Evolutionary conservation across 2,797 vertebrate species (phyloP).

Genomic region (Lagorchestes hirsutus): DNA sequence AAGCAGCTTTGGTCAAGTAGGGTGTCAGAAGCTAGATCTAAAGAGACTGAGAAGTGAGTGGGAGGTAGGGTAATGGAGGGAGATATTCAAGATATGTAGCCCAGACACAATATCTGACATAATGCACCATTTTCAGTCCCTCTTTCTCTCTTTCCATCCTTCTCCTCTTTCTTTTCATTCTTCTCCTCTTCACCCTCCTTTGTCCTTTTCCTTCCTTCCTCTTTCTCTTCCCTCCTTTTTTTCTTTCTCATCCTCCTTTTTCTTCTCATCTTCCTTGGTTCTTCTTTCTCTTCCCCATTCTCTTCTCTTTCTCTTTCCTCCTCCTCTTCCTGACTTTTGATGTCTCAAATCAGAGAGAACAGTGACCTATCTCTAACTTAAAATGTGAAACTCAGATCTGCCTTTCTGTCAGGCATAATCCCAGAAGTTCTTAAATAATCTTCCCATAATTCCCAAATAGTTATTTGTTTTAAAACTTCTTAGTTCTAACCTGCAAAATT

Average conservation of each 20-base stretch:
- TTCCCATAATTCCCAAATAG: not conserved
- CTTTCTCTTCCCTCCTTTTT: too few species aligned
- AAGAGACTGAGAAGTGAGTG: not conserved
- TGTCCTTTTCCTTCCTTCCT: too few species aligned
- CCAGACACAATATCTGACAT: not conserved
- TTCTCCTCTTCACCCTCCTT: too few species aligned
- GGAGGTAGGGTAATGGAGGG: not conserved
- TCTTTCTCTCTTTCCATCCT: fast-evolving
- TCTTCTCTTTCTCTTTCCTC: not conserved
- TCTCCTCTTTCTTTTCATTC: not conserved
- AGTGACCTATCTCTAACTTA: not conserved
- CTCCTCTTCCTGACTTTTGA: not conserved
- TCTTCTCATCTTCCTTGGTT: not conserved
- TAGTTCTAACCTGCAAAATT: not conserved
- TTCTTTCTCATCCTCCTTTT: too few species aligned
- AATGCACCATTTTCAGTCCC: too few species aligned
- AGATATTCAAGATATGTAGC: not conserved
- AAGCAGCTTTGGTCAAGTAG: not conserved
- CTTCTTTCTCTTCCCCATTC: not conserved
- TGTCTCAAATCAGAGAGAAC: not conserved
- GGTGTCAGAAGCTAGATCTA: not conserved
- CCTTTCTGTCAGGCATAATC: not conserved
- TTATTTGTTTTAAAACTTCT: not conserved
- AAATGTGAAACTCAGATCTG: not conserved
- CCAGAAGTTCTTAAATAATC: not conserved